These are phyloP conservation scores for Platorchestia sp. DNA, from an alignment of 1,140 invertebrate genomes.

Conservation along the genomic window DNA sequence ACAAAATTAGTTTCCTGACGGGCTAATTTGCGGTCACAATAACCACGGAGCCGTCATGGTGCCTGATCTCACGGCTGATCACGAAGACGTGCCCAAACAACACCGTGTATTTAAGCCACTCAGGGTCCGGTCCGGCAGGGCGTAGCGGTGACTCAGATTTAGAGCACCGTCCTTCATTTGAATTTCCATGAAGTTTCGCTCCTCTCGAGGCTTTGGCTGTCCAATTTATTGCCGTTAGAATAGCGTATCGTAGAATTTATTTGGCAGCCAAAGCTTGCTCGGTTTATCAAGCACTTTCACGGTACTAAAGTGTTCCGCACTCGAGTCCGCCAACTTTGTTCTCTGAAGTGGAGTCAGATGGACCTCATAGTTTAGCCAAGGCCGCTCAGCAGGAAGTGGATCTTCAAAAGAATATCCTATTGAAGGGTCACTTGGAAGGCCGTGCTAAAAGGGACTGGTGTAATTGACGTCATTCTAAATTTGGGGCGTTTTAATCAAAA, in stretches of 20 bases:
- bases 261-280: conserved; percentile 9
- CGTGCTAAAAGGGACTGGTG: background rate
- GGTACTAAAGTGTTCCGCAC: background rate
- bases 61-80: background rate
- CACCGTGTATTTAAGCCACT: background rate
- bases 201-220: background rate
- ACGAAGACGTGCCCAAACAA: background rate
- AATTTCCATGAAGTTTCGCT: conserved; percentile 17
- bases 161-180: background rate
- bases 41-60: background rate
- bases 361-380: background rate
- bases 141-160: background rate
- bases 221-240: conserved; percentile 19
- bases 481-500: background rate
- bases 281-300: conserved; percentile 12
- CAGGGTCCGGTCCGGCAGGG: background rate
- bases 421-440: background rate
- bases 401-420: background rate
- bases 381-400: too few species aligned
- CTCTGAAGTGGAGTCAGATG: background rate
- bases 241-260: background rate
- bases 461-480: background rate
- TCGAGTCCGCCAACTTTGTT: background rate
- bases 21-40: too few species aligned
- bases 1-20: too few species aligned